Evolutionary conservation across 2,113 vertebrate genomes (phyloP), one percentile per base, ranked within the genome.

Genomic region (Otolemur garnettii): DNA sequence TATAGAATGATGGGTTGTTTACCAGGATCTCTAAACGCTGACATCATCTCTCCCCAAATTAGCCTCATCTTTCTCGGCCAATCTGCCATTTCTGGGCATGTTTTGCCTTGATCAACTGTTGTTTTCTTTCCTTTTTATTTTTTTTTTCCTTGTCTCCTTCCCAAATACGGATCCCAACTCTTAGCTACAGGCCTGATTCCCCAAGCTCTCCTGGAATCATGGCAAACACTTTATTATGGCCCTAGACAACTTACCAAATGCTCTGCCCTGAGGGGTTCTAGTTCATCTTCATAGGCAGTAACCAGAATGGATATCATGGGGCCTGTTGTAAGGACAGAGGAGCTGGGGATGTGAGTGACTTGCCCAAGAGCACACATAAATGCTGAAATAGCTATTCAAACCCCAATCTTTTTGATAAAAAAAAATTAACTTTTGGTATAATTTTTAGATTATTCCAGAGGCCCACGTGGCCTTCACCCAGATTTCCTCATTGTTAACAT

Each of bases 231-330:
- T 53, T 24, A 0, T 11, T 1, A 3, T 4, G 18, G 45, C 45
- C n/a, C n/a, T 21, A 18, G 17, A 5, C 66, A 18, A 7, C 55
- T 24, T 14, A 4, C 35, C n/a, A 3, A 17, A 14, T 30, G 75
- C n/a, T 10, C 7, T 13, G 13, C n/a, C 1, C 0, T 24, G 15
- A 5, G 0, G 12, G 2, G 18, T 66, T 45, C n/a, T 17, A 17
- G 17, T 24, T 53, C 1, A 0, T 35, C 42, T 59, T 26, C 75
- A 80, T 68, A 21, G 11, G 0, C 7, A 4, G 53, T 28, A 17
- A 22, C 33, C 42, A 1, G 24, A 18, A 14, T 33, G 74, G 66
- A 8, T 19, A 3, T 22, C 13, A 0, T 5, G 18, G 42, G 11
- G 12, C 55, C 33, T 8, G 1, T 30, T 80, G 90, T 35, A 68